Conservation (phyloP, 2,113 vertebrate species). For the Sylvilagus bachmani region DNA sequence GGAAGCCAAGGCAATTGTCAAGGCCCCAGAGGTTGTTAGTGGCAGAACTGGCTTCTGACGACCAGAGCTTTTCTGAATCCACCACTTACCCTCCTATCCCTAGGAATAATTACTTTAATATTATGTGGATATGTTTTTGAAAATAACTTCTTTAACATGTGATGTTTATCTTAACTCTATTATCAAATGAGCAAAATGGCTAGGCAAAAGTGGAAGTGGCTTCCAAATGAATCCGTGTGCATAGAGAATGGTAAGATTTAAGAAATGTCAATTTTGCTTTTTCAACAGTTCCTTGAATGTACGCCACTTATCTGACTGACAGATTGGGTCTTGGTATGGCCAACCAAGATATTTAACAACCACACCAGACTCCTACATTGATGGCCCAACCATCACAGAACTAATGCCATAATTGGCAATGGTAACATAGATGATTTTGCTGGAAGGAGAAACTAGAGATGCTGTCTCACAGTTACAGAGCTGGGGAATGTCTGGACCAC, state of each 20-base stretch:
- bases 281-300: neutral
- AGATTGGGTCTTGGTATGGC: neutral
- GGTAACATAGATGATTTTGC: rapidly evolving
- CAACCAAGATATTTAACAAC: neutral
- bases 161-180: neutral
- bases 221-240: neutral
- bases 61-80: rapidly evolving
- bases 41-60: neutral
- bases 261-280: neutral
- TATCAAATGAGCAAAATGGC: neutral
- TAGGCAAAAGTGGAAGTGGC: neutral
- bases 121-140: neutral
- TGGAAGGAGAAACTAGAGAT: neutral
- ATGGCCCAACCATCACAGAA: neutral
- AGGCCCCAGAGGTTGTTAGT: neutral
- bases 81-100: neutral
- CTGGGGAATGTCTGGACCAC: too few species aligned
- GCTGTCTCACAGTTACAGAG: neutral
- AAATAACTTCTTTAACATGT: neutral
- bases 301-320: neutral
- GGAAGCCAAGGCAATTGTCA: neutral
- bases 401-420: rapidly evolving
- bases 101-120: neutral
- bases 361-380: neutral
- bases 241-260: neutral